phyloP scores from a whole-genome alignment of 2,888 invertebrate species.

The Seira ritae region DNA sequence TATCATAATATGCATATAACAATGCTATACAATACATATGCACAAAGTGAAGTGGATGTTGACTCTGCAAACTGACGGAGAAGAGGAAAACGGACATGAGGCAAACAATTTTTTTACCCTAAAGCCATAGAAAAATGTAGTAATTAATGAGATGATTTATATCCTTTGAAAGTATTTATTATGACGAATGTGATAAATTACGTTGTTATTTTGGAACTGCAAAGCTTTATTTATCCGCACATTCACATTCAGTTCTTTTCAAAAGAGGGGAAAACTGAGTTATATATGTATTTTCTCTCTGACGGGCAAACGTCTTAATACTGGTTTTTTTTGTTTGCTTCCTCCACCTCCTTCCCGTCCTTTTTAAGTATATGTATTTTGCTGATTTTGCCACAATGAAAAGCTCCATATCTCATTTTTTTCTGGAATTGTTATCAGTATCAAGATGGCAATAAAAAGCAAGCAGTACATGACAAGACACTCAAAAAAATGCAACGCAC shows the following conservation, averaged over 20 bases:
- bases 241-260: not conserved
- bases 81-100: no score
- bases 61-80: no score
- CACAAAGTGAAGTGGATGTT: no score
- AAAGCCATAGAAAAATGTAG: slow-evolving; percentile 4
- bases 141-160: slow-evolving; percentile 51
- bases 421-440: slow-evolving; percentile 57
- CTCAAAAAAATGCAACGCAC: slow-evolving; percentile 37
- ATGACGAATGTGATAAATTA: slow-evolving; percentile 36
- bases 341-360: not conserved
- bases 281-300: not conserved
- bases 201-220: not conserved
- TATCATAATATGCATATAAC: no score
- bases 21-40: no score
- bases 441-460: slow-evolving; percentile 64
- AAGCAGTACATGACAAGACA: slow-evolving; percentile 62
- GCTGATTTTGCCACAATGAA: no score
- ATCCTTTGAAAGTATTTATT: slow-evolving; percentile 17
- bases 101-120: no score
- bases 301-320: slow-evolving; percentile 12
- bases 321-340: not conserved
- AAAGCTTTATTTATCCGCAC: no score
- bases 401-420: no score
- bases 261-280: slow-evolving; percentile 6
- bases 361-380: slow-evolving; percentile 10